Base-by-base conservation (phyloP, 2,113 vertebrate species). In the Chamaea fasciata region DNA sequence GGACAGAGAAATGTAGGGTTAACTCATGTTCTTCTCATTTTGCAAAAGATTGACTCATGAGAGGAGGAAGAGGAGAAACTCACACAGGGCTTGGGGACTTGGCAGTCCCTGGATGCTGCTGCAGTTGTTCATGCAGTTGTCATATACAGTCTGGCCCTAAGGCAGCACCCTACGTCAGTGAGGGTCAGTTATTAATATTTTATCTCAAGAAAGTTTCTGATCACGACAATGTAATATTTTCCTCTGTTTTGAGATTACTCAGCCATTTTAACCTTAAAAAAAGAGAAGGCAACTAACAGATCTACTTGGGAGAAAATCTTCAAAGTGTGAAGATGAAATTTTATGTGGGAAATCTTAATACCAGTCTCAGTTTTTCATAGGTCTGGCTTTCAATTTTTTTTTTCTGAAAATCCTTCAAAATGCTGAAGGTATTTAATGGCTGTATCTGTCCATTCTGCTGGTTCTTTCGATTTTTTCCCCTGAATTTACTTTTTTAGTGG, bases 21-120 rank as follows among this genome's bases (percentile, higher is more conserved):
- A 52, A 35, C 8, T 41, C 0, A 0, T 22, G 9, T 74, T 81
- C 4, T 59, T 7, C 13, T 53, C 4, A 6, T 70, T 10, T 67
- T 70, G 56, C 9, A 23, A 27, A 70, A 67, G 7, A 3, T 19
- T 64, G 69, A 17, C 15, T 75, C 5, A 0, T 2, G 20, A 81
- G 28, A 87, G 21, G 28, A 60, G 21, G 67, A 81, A 35, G 37
- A 89, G 13, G 47, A 84, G 75, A 64, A 90, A 19, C 11, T 33
- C 4, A 7, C 1, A 5, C 2, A 16, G 67, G 31, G 12, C 27
- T 39, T 42, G 62, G 28, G 42, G 19, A 37, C 37, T 23, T 67
- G 46, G 39, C 37, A 67, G 39, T 41, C n/a, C 9, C 52, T 50
- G n/a, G 33, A 6, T 52, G 7, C 30, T 64, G 52, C 42, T 46